Evolutionary conservation across 2,113 vertebrate genomes (phyloP), one percentile per base, ranked within the genome.

Genomic region (Notarius quadriscutis): DNA sequence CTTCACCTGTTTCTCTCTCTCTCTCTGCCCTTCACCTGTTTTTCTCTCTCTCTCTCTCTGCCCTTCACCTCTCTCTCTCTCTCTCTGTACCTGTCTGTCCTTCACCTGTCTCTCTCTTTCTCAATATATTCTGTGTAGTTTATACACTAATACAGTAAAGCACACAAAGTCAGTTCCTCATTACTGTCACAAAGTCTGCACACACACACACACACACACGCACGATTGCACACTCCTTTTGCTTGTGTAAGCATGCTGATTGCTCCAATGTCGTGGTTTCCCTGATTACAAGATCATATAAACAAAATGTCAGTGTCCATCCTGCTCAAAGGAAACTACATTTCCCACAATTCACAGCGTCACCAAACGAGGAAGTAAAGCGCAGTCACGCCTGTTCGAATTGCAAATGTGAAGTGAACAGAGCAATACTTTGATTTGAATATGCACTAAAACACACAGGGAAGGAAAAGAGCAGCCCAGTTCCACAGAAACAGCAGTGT

Each of bases 131-230:
- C 71, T 51, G 8, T 75, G 34, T 34, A 74, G 48, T 12, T 53
- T 55, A 83, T 84, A 69, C 65, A 63, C 75, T 60, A 11, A 12
- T 25, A 27, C 20, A 30, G 3, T 84, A 87, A 90, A 91, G 41
- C 80, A 14, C 93, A 94, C 85, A 93, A 92, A 91, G 93, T 95
- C 89, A 93, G 93, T 95, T 95, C 95, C 95, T 94, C 90, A 93
- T 95, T 90, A 50, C 34, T 60, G 65, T 84, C 48, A 80, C 18
- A 34, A 48, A 69, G 67, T 84, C 22, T 62, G 11, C 41, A 51
- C 41, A 20, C 81, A 57, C 55, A 81, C 65, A 55, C 41, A 51
- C 41, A 20, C 81, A 57, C 62, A 60, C 18, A 80, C 14, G 27
- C 50, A 27, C 63, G 34, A 20, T 71, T 30, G 82, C 62, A 69